Percentiles rank a stretch among this genome's conserved stretches.
Conservation (phyloP, 1,140 invertebrate genomes). For the Drosophila ficusphila region DNA sequence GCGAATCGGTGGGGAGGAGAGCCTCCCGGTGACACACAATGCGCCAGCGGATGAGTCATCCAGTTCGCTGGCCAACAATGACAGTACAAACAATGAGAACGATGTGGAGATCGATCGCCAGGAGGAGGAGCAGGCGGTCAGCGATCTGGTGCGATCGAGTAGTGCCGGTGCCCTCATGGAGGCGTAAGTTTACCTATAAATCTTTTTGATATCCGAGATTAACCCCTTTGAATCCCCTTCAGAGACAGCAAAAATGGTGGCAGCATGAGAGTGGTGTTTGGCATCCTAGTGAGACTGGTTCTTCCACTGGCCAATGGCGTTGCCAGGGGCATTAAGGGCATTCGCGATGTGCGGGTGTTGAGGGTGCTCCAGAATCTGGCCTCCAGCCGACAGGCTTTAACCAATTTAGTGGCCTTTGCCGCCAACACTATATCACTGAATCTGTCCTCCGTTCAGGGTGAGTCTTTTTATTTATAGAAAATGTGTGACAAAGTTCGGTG, state of each 20-base stretch:
- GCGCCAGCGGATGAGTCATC: constrained; percentile 12
- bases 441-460: constrained; percentile 85
- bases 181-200: constrained; percentile 39
- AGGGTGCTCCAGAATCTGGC: constrained; percentile 65
- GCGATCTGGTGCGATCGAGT: constrained; percentile 65
- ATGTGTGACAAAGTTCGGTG: not conserved
- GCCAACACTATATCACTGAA: constrained; percentile 85
- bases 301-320: constrained; percentile 76
- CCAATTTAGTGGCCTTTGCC: constrained; percentile 84
- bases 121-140: constrained; percentile 74
- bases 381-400: constrained; percentile 82
- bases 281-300: constrained; percentile 74
- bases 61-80: not conserved
- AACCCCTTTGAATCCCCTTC: not conserved
- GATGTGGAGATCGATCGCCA: constrained; percentile 73
- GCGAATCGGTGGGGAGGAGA: constrained; percentile 64
- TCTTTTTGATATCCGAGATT: not conserved
- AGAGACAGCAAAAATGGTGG: constrained; percentile 63
- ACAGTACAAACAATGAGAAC: constrained; percentile 22
- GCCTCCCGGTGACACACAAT: constrained; percentile 8
- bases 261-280: constrained; percentile 77
- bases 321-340: constrained; percentile 72
- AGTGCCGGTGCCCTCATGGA: constrained; percentile 52
- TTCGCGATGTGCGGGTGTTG: constrained; percentile 73
- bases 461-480: constrained; percentile 21